Base-by-base conservation (phyloP, 2,113 vertebrate species). In the Lepus americanus region DNA sequence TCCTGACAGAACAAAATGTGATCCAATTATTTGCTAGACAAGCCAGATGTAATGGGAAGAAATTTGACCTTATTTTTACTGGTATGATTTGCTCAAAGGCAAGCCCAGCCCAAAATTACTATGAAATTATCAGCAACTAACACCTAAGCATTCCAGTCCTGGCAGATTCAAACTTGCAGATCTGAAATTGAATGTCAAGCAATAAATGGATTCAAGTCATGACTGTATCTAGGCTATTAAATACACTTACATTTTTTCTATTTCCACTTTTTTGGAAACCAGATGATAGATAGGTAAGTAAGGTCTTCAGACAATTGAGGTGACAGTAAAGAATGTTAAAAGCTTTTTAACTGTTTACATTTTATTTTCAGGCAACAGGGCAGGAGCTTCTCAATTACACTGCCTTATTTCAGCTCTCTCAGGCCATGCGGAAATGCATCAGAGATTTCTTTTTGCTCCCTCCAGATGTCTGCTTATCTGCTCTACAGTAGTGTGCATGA, bases 341-440 rank as follows among this genome's bases (percentile, higher is more conserved):
- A 97, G 96, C 95, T 97, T 96, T 96, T 92, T 63, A 87, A 91
- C 82, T 96, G 96, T 94, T 94, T 89, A 64, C 44, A 69, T 81
- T 92, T 93, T 78, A 76, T 94, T 78, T 94, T 23, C 33, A 76
- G 88, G 87, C 66, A 67, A 73, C 6, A 17, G 66, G 64, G 94
- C 64, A 27, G 61, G 61, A n/a, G 79, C 66, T 88, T 92, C 64
- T 73, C 64, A 53, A 73, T 49, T 64, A 51, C 36, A 6, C 73
- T 23, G 78, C 53, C 85, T 69, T 12, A 11, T 74, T 96, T 73
- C 84, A 53, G 69, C 66, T 94, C 70, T 85, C 83, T 33, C 44
- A 14, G 92, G 79, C 74, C 13, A 27, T 29, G 33, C 0, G 79
- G 63, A 90, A 77, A 95, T 81, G 61, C 69, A 10, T 53, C 51